Conservation (phyloP, 2,113 vertebrate genomes). For the Haliaeetus leucogaster region DNA sequence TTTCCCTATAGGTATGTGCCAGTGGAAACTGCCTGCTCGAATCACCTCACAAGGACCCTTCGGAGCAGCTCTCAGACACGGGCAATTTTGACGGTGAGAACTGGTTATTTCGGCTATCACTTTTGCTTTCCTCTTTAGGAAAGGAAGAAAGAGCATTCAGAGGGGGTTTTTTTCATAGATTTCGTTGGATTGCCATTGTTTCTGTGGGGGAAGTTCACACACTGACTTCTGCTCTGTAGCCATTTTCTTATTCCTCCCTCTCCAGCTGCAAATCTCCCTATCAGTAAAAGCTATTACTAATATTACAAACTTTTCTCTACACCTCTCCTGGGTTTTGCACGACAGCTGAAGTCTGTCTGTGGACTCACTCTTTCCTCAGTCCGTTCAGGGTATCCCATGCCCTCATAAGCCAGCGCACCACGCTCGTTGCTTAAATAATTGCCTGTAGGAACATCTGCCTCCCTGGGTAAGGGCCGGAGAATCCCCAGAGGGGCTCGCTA, state of each 20-base stretch:
- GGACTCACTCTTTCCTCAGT: background rate
- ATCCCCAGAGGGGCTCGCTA: background rate
- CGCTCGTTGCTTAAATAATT: background rate
- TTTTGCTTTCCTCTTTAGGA: background rate
- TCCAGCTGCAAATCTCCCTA: background rate
- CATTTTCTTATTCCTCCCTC: background rate
- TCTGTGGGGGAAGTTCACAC: background rate
- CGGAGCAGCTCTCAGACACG: background rate
- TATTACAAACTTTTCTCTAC: background rate
- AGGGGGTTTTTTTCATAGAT: background rate
- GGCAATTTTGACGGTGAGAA: background rate
- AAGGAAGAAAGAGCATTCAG: background rate
- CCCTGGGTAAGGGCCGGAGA: background rate
- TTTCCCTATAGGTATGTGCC: background rate
- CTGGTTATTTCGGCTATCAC: background rate
- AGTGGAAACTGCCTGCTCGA: background rate
- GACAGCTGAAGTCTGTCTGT: background rate
- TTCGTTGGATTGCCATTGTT: background rate
- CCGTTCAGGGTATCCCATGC: background rate
- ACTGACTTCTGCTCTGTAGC: background rate
- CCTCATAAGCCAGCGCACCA: background rate
- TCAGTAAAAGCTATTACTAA: background rate
- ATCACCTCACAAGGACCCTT: background rate
- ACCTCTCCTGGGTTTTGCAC: background rate
- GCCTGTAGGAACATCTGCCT: background rate